Evolutionary conservation across 2,113 vertebrate genomes (phyloP), one percentile per base, ranked within the genome.

Genomic region (Hydropotes inermis): DNA sequence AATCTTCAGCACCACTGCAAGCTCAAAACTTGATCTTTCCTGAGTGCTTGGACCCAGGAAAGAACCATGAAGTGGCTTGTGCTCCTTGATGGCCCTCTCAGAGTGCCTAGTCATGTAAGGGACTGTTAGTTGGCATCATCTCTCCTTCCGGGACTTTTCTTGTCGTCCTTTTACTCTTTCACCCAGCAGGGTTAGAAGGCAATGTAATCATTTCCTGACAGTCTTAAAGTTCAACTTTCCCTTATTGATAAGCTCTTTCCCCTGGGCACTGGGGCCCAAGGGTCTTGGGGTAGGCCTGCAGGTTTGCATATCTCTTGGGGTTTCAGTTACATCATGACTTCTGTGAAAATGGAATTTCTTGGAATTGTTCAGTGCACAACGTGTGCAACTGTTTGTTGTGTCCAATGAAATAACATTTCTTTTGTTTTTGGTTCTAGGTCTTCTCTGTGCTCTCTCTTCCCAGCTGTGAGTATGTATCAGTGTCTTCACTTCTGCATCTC

Each of bases 1-100:
- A 19, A 6, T 23, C 1, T 3, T 8, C 16, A 1, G 3, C 14
- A 5, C 21, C 50, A 0, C 43, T 33, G 2, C 47, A 3, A 2
- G 3, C 13, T 58, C 52, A 50, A 36, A 47, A 47, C 58, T 74
- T 64, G 6, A 60, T 19, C 25, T 30, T 7, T 45, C 52, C 39
- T 1, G 85, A 74, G 88, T 1, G 0, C 50, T 6, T 39, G 33
- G 5, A 47, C 11, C 36, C 1, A 23, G 10, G 87, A 23, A 91
- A 14, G 7, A 91, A 95, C 70, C 92, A 99, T 99, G 99, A 99
- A 97, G 97, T 97, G 98, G 92, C 81, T 98, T 45, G 95, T 97
- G 88, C 91, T 99, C 60, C 97, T 99, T 99, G 82, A 96, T 98
- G 94, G 97, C 96, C 58, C 67, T 99, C 57, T 98, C 98, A 28